Evolutionary conservation across 2,113 vertebrate genomes (phyloP).

Genomic region (Erythrocercus mccallii): DNA sequence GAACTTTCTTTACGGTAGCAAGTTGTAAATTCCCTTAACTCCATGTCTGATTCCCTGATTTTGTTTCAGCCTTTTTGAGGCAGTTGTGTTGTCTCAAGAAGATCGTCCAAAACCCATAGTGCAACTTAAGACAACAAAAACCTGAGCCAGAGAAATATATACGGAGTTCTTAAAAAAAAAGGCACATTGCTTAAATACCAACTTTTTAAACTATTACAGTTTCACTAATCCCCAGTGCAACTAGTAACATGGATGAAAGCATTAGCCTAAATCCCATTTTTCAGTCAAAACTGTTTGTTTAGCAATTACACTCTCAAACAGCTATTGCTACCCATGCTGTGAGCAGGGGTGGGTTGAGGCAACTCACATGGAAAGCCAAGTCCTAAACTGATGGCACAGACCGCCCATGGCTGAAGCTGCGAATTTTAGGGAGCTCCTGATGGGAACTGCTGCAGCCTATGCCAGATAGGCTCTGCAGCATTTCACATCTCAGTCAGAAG

Average conservation of each 20-base stretch:
- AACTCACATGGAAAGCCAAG: neutral
- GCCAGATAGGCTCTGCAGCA: neutral
- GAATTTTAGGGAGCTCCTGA: neutral
- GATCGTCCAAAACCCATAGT: neutral
- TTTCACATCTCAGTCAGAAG: neutral
- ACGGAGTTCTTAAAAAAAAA: neutral
- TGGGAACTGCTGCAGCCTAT: neutral
- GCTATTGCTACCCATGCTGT: neutral
- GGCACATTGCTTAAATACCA: neutral
- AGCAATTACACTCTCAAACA: neutral
- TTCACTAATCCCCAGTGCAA: neutral
- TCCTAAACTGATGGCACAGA: neutral
- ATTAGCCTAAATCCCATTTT: constrained; percentile 17
- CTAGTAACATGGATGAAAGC: neutral
- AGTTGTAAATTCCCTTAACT: neutral
- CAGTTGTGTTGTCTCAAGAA: neutral
- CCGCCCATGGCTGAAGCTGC: neutral
- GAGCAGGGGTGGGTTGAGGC: neutral
- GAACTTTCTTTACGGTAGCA: neutral
- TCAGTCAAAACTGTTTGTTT: neutral
- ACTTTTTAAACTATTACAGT: neutral
- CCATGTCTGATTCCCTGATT: neutral
- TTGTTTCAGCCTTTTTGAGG: neutral
- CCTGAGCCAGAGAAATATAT: neutral
- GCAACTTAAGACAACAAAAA: neutral